Conservation (phyloP, 2,888 invertebrate genomes). For the Microctonus brassicae region DNA sequence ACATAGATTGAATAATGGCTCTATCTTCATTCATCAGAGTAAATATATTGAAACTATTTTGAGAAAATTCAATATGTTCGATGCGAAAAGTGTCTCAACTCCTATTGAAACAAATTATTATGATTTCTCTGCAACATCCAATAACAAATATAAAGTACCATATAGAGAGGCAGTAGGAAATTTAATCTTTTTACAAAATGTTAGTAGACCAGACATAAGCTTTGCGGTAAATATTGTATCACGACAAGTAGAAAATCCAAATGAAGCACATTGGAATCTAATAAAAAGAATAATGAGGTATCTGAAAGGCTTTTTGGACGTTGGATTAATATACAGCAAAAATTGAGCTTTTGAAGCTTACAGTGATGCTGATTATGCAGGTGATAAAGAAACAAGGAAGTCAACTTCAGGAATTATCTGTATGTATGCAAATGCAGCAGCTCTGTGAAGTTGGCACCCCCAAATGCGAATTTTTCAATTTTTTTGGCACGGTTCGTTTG, state of each 20-base stretch:
- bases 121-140: no score
- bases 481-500: no score
- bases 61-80: no score
- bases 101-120: no score
- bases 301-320: background rate
- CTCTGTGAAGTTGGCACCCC: no score
- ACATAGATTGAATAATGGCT: no score
- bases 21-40: no score
- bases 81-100: no score
- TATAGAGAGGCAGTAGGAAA: background rate
- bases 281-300: constrained; percentile 11
- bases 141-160: no score
- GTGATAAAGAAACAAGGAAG: background rate
- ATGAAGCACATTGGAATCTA: background rate
- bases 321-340: background rate
- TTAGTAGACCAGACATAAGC: background rate
- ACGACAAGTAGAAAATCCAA: background rate
- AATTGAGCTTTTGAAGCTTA: background rate
- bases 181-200: background rate
- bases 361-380: constrained; percentile 21
- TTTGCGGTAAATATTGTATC: constrained; percentile 1
- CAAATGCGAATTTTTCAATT: no score
- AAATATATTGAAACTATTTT: no score
- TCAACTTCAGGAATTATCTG: constrained; percentile 7
- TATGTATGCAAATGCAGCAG: no score